Evolutionary conservation across 2,888 invertebrate genomes (phyloP).

Genomic region (Drosophila antonietae): DNA sequence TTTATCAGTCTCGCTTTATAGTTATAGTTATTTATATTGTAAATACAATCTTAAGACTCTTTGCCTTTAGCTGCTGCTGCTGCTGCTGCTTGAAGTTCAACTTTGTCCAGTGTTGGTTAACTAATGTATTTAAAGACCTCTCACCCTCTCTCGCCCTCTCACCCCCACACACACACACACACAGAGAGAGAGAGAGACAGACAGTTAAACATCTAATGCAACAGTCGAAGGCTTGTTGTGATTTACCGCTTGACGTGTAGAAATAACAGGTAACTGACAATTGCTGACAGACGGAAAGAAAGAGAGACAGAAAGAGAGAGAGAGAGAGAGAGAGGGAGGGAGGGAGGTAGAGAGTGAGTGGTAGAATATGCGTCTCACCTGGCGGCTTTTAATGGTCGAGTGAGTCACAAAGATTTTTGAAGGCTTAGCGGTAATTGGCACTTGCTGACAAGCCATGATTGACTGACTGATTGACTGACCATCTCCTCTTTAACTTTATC

Average conservation of each 20-base stretch:
- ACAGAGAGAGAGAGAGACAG: not conserved
- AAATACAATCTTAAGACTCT: conserved; percentile 3
- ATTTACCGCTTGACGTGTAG: conserved; percentile 31
- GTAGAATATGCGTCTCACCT: conserved; percentile 12
- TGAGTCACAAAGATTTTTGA: conserved; percentile 58
- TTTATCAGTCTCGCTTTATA: not conserved
- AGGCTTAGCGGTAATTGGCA: conserved; percentile 65
- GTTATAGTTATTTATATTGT: not conserved
- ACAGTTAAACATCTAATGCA: not conserved
- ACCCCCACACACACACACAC: not conserved
- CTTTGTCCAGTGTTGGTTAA: conserved; percentile 10
- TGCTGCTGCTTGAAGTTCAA: conserved; percentile 1
- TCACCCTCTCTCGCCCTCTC: not conserved
- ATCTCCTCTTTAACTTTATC: not conserved
- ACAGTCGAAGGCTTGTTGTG: conserved; percentile 15
- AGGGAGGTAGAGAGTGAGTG: not conserved
- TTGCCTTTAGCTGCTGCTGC: not conserved
- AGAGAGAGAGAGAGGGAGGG: not conserved
- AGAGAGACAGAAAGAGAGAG: not conserved
- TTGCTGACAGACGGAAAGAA: not conserved
- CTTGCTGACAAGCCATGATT: conserved; percentile 49
- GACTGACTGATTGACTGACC: conserved; percentile 12
- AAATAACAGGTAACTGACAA: conserved; percentile 28
- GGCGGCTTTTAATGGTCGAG: conserved; percentile 57
- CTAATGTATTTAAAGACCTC: not conserved